Evolutionary conservation across 2,797 vertebrate species (phyloP), one percentile per base, ranked within the genome.

Genomic region (Phoeniculus purpureus): DNA sequence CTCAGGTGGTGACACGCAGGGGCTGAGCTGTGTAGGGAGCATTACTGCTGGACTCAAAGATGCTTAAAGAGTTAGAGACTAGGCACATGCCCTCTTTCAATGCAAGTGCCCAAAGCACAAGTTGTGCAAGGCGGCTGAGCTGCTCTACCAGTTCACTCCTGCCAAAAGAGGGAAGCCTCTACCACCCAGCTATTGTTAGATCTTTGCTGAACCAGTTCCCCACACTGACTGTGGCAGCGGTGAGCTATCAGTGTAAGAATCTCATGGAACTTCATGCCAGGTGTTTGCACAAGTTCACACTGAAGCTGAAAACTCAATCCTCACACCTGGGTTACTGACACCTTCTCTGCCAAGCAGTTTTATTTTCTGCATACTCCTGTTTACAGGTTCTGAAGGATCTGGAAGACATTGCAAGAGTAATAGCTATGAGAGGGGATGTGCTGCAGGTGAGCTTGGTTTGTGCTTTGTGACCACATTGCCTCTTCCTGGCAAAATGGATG

Each of bases 381-480:
- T 65, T 74, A 27, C 50, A 58, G 66, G 83, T 87, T 76, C 80
- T 67, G 80, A 85, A 89, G 32, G 58, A 45, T 92, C 62, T 70
- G 67, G 77, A 91, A 76, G 67, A 58, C 79, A 70, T 78, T 21
- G 61, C 23, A 22, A 26, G 58, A 51, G 64, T 48, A 61, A 70
- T 1, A 4, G 32, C 61, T 77, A 43, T 48, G 75, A 84, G 51
- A 80, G 37, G 22, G 56, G 25, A 70, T 0, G 0, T 26, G 1
- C 14, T 92, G 14, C 78, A 79, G 61, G 37, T 2, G 1, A 78
- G 54, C 43, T 2, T 19, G 19, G 6, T 32, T 60, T 79, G 55
- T 83, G 62, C 59, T 65, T 40, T 90, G 58, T 60, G 50, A 50
- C 74, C 56, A 22, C 9, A 0, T 12, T 60, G 23, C 29, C 8